Evolutionary conservation across 1,140 invertebrate species (phyloP), one percentile per base, ranked within the genome.

Genomic region (Zaprionus vittiger): DNA sequence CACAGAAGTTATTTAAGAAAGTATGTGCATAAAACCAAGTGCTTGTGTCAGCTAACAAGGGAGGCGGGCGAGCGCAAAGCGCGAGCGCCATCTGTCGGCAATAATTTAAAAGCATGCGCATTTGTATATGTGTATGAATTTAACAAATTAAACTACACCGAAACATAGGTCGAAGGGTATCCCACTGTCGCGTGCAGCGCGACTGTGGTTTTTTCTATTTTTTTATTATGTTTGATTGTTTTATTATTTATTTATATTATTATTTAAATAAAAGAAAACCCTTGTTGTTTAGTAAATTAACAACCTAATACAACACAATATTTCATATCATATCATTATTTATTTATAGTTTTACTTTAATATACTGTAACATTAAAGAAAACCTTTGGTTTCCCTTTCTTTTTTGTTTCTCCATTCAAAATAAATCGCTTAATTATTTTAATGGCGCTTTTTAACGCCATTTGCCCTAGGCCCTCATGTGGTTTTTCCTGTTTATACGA

Each of bases 401-500:
- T 24, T 20, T 24, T 52, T 49, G 17, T 49, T 22, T 22, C 5
- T 49, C 11, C 38, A 41, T 14, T n/a, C 47, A 22, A 52, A 52
- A 34, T 20, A 22, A 37, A 17, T n/a, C 31, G 22, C 49, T 52
- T 52, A 52, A 52, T 52, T 52, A 52, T 52, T 52, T 52, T 52
- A 52, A 52, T 52, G 47, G n/a, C 47, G 47, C 47, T 52, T 52
- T 52, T 52, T 52, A 52, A 52, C 47, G 20, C 17, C 47, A 24
- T 24, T 52, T 24, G 20, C 47, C 41, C 41, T 52, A 5, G 41
- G 31, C 59, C 66, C 59, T 54, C 26, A 75, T 71, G 59, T 54
- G 52, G 60, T 71, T 55, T 61, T 66, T 56, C 69, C 68, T 54
- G 66, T 75, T 75, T 74, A 20, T 14, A 28, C 31, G 20, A 52